Conservation (phyloP, 2,797 vertebrate genomes). For the Chloroceryle amazona region DNA sequence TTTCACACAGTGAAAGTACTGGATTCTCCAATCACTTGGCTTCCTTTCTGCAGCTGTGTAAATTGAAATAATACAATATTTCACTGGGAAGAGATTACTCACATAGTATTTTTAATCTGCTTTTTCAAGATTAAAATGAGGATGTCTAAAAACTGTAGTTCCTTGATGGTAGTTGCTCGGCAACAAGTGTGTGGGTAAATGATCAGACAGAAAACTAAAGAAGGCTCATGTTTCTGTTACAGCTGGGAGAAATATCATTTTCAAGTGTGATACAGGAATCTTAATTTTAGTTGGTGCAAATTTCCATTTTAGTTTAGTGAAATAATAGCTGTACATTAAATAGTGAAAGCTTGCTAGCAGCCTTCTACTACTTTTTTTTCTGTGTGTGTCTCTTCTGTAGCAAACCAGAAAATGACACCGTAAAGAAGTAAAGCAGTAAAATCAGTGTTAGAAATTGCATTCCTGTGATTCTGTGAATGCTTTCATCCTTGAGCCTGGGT, state of each 20-base stretch:
- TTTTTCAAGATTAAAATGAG: conserved; percentile 24
- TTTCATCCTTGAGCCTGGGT: neutral
- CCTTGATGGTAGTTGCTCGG: conserved; percentile 34
- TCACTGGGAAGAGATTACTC: neutral
- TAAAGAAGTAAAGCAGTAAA: neutral
- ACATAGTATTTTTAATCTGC: neutral
- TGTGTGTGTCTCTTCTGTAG: neutral
- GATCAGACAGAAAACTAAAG: neutral
- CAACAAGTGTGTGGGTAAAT: neutral
- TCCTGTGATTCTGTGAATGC: neutral
- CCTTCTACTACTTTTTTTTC: neutral
- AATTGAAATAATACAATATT: neutral
- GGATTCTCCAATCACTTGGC: neutral
- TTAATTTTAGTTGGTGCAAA: neutral
- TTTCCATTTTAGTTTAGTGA: neutral
- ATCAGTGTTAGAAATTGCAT: neutral
- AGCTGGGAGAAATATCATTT: conserved; percentile 9
- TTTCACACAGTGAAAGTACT: neutral
- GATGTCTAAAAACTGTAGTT: conserved; percentile 11
- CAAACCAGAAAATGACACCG: neutral
- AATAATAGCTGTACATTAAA: neutral
- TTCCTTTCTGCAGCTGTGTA: neutral
- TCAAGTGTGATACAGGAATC: neutral
- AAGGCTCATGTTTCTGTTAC: neutral
- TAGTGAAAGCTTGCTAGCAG: neutral